Conservation (phyloP, 2,888 invertebrate species). For the Heliconius ethilla region DNA sequence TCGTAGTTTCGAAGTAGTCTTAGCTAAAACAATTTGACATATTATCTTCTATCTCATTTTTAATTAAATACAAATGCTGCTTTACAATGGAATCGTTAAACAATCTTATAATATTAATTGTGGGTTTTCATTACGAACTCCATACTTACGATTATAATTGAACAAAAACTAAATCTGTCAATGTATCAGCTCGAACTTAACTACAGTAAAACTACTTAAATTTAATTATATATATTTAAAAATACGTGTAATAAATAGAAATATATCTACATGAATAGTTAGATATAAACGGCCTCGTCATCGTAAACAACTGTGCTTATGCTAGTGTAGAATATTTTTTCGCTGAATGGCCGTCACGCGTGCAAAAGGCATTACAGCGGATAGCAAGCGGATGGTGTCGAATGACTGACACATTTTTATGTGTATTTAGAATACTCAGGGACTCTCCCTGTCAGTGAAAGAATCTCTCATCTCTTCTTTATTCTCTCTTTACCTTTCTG, state of each 20-base stretch:
- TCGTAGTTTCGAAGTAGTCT: no score
- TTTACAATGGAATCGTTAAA: no score
- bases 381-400: conserved; percentile 20
- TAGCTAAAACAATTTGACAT: no score
- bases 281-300: conserved; percentile 17
- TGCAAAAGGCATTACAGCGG: conserved; percentile 37
- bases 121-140: no score
- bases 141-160: no score
- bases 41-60: no score
- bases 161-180: no score
- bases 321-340: conserved; percentile 30
- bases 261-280: background rate
- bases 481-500: background rate
- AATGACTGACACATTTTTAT: conserved; percentile 10
- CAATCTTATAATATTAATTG: no score
- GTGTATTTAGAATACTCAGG: background rate
- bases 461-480: background rate
- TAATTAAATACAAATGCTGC: no score
- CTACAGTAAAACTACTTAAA: no score
- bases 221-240: no score
- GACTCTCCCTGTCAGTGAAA: background rate
- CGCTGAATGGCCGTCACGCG: conserved; percentile 38
- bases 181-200: no score
- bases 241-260: background rate
- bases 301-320: conserved; percentile 16